Evolutionary conservation across 2,797 vertebrate genomes (phyloP).

Genomic region (Pangasius djambal): DNA sequence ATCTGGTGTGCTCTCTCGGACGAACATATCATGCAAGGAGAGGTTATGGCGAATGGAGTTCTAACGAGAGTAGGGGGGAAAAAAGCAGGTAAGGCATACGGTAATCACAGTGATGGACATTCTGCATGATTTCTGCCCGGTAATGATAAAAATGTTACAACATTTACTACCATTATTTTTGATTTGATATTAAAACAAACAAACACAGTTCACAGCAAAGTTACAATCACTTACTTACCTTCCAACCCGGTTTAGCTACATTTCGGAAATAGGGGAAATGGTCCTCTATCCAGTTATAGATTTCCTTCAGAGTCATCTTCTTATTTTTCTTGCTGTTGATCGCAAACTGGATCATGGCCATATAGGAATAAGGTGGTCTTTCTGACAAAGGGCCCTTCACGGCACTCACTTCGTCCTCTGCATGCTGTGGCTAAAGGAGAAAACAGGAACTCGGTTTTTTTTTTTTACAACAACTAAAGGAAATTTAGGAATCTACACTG

Average conservation of each 20-base stretch:
- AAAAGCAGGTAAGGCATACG: not conserved
- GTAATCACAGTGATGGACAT: not conserved
- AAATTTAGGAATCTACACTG: too few species aligned
- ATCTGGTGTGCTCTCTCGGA: slow-evolving; percentile 85
- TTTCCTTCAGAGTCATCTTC: slow-evolving; percentile 94
- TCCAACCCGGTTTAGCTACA: slow-evolving; percentile 94
- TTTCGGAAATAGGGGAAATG: slow-evolving; percentile 94
- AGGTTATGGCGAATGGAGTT: slow-evolving; percentile 97
- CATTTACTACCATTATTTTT: not conserved
- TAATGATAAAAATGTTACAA: not conserved
- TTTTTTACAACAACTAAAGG: not conserved
- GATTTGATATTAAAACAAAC: not conserved
- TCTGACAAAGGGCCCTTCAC: slow-evolving; percentile 71
- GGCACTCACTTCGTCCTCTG: slow-evolving; percentile 31
- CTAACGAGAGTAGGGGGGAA: slow-evolving; percentile 67
- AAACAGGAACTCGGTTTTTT: not conserved
- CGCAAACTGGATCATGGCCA: slow-evolving; percentile 98
- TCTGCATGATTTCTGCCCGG: not conserved
- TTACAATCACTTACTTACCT: slow-evolving; percentile 74
- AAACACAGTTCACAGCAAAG: not conserved
- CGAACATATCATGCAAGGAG: slow-evolving; percentile 95
- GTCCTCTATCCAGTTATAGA: slow-evolving; percentile 95
- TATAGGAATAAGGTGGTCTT: slow-evolving; percentile 94
- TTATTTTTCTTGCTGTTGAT: slow-evolving; percentile 90
- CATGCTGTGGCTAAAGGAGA: slow-evolving; percentile 21